phyloP scores from a whole-genome alignment of 2,888 invertebrate species.

The Brachynemurus nebulosus region DNA sequence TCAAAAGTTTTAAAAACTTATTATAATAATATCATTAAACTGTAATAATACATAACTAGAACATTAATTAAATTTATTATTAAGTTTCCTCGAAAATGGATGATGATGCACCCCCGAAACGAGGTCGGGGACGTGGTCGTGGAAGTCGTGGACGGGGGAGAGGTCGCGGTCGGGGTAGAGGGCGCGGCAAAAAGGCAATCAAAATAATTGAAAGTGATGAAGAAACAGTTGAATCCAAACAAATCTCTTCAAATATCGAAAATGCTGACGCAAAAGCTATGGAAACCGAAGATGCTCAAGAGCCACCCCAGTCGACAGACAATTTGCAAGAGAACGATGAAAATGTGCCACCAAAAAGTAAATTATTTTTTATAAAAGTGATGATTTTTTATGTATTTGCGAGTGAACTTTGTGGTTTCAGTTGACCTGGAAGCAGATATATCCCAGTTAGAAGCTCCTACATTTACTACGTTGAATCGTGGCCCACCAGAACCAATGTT shows the following conservation, averaged over 20 bases:
- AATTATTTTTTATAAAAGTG: constrained; percentile 15
- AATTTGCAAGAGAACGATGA: constrained; percentile 35
- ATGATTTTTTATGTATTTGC: neutral
- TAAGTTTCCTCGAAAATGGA: constrained; percentile 27
- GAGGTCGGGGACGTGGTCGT: constrained; percentile 59
- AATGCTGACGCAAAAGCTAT: constrained; percentile 12
- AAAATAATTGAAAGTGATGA: constrained; percentile 52
- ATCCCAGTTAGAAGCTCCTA: constrained; percentile 79
- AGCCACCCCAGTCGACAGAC: constrained; percentile 28
- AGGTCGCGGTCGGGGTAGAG: constrained; percentile 55
- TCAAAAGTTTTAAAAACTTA: no score
- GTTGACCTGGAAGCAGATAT: constrained; percentile 88
- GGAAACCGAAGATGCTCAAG: constrained; percentile 29
- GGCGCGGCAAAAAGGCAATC: constrained; percentile 58
- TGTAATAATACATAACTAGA: no score
- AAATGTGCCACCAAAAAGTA: constrained; percentile 40
- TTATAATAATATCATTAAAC: neutral
- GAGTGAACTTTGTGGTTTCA: constrained; percentile 21
- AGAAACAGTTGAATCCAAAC: constrained; percentile 28
- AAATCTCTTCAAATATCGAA: constrained; percentile 11
- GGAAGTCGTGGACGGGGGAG: constrained; percentile 70
- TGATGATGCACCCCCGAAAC: constrained; percentile 36
- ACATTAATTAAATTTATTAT: neutral
- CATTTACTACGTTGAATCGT: constrained; percentile 77
- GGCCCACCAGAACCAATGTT: constrained; percentile 87